phyloP scores from a whole-genome alignment of 2,888 invertebrate genomes.

The Pandemis cinnamomeana region DNA sequence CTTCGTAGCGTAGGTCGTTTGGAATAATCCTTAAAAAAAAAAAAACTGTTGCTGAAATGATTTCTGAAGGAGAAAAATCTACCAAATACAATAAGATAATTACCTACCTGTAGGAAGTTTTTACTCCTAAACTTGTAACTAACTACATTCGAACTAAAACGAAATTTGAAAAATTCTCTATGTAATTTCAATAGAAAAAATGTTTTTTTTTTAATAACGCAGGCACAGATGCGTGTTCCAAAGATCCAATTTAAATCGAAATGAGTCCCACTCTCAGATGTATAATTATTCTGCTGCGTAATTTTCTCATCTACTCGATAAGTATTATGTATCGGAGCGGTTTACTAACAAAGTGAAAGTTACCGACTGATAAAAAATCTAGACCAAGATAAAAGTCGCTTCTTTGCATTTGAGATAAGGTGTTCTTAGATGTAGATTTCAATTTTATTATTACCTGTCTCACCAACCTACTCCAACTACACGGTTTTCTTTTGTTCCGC shows the following conservation, averaged over 20 bases:
- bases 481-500: background rate
- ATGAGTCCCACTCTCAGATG: background rate
- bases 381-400: conserved; percentile 35
- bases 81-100: too few relatives aligned
- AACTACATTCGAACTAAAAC: too few relatives aligned
- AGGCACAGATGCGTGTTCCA: background rate
- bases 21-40: background rate
- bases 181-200: too few relatives aligned
- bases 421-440: conserved; percentile 9
- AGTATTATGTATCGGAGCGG: conserved; percentile 7
- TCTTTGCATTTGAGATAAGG: conserved; percentile 33
- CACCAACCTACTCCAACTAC: background rate
- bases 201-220: background rate
- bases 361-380: conserved; percentile 37
- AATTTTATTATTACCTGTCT: background rate
- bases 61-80: too few relatives aligned
- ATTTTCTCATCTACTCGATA: conserved; percentile 27
- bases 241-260: background rate
- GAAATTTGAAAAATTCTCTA: too few relatives aligned
- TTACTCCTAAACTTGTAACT: too few relatives aligned
- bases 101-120: too few relatives aligned
- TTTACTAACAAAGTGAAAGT: conserved; percentile 38
- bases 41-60: too few relatives aligned
- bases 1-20: background rate
- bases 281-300: conserved; percentile 22